Base-by-base conservation (phyloP, 2,797 vertebrate genomes). In the Gila robusta region DNA sequence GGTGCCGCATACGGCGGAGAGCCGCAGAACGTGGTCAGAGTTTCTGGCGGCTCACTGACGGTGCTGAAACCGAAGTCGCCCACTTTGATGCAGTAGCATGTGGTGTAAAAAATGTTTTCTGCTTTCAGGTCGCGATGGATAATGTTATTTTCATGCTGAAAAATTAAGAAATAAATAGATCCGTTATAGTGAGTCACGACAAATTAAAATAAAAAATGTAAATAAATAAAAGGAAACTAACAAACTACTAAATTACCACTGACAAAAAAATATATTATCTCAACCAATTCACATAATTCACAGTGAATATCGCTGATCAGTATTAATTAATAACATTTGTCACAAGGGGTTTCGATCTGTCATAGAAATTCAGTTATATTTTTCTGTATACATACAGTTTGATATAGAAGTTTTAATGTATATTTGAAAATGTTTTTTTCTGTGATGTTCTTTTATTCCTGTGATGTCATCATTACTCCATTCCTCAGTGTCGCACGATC, bases 1-100 rank as follows among this genome's bases (percentile, higher is more conserved):
- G 96, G 96, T 0, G 96, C 95, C 0, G 95, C 94, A 0, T 96
- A 96, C 0, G 95, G 94, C 0, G 96, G 95, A 0, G 96, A 96
- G 87, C 96, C 96, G 19, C 96, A 96, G 89, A 95, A 96, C 66
- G 86, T 94, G 80, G 88, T 94, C 85, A 96, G 94, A 21, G 92
- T 89, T 14, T 96, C 94, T 0, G 71, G 71, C 0, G 93, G 91
- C 44, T 83, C 70, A 23, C 87, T 93, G 78, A 93, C 86, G 0
- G 91, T 92, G 90, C 96, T 95, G 92, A 96, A 96, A 64, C 96
- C 96, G 4, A 96, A 96, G 87, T 96, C 96, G 0, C 95, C 96
- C 0, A 96, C 93, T 89, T 96, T 96, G 88, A 96, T 93, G 89
- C 94, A 94, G 91, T 93, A 93, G 89, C 89, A 93, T 83, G 94